Evolutionary conservation across 2,113 vertebrate genomes (phyloP), one percentile per base, ranked within the genome.

Genomic region (Azemiops feae): DNA sequence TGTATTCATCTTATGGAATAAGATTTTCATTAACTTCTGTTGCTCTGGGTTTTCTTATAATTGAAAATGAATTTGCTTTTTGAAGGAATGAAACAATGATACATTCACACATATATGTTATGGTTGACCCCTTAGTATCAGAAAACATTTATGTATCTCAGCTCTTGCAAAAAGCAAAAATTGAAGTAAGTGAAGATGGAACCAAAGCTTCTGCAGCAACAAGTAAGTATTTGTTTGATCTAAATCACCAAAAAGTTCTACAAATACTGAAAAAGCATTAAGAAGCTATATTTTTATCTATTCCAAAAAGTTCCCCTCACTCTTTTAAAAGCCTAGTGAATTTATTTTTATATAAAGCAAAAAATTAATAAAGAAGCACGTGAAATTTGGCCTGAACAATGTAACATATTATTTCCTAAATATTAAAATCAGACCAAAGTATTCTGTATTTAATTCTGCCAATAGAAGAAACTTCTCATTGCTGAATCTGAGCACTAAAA

Each of bases 121-220:
- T 85, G 20, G 57, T 92, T 96, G 96, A 64, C 95, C 94, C 93
- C 69, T 39, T 95, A 99, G 99, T 98, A 95, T 92, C 98, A 94
- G 98, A 99, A 95, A 97, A 97, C 25, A 95, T 99, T 93, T 94
- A 98, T 89, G 98, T 99, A 39, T 99, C 99, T 91, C 98, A 98
- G 47, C 97, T 99, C 3, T 96, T 99, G 14, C 99, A 99, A 96
- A 99, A 99, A 97, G 98, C 98, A 95, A 99, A 99, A 97, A 98
- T 99, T 9, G 98, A 98, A 96, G 98, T 99, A 91, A 99, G 98
- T 87, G 99, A 99, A 97, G 98, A 99, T 57, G 99, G 99, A 95
- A 99, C 99, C 47, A 99, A 99, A 98, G 99, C 99, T 95, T 97
- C 99, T 92, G 99, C 98, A 95, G 98, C 98, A 92, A 99, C 99